phyloP scores from a whole-genome alignment of 2,113 vertebrate species.

The Meriones unguiculatus region DNA sequence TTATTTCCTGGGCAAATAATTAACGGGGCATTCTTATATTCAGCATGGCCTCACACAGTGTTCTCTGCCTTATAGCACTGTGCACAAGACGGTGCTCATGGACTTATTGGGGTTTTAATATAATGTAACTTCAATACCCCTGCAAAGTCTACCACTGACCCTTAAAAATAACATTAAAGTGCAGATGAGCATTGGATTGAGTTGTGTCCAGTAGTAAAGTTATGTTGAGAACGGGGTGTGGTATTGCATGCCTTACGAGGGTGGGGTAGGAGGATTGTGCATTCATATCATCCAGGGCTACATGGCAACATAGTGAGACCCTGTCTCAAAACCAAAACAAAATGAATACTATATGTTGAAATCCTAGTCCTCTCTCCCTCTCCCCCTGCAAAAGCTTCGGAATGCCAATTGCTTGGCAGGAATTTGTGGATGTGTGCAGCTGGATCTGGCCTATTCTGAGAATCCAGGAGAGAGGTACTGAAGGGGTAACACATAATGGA shows the following conservation, averaged over 20 bases:
- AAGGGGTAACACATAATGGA: background rate
- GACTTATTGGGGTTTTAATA: background rate
- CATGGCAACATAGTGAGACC: background rate
- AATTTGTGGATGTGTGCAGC: background rate
- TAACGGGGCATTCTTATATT: background rate
- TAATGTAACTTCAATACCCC: background rate
- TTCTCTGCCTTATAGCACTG: background rate
- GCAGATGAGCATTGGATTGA: background rate
- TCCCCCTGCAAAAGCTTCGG: background rate
- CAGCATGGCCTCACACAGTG: background rate
- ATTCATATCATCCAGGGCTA: background rate
- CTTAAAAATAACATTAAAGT: constrained; percentile 33
- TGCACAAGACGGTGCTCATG: background rate
- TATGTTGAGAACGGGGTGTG: background rate
- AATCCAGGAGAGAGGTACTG: background rate
- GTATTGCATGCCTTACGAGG: background rate
- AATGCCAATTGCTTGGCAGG: background rate
- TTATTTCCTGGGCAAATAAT: background rate
- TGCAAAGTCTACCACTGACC: background rate
- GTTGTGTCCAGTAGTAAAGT: background rate
- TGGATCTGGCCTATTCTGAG: background rate
- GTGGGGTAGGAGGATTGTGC: background rate
- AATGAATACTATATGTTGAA: background rate
- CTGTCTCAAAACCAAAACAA: background rate
- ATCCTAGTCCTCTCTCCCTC: background rate